Evolutionary conservation across 1,140 invertebrate genomes (phyloP), one percentile per base, ranked within the genome.

Genomic region (Apis cerana): DNA sequence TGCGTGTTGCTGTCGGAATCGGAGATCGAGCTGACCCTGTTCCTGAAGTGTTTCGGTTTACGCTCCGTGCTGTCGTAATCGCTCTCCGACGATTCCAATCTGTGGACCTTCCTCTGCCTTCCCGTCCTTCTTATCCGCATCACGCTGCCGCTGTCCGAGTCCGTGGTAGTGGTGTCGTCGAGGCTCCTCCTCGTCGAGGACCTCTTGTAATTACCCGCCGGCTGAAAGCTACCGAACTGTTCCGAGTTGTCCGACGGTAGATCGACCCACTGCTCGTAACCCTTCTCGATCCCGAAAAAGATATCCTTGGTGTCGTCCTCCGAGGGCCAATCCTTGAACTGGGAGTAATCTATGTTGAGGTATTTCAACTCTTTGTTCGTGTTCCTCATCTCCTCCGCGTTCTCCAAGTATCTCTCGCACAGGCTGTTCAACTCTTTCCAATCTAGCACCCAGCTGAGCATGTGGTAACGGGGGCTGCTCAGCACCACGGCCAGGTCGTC

Each of bases 261-360:
- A 12, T 94, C 93, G 4, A 88, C 92, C 92, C 92, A 95, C 15
- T 94, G 93, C 80, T 95, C 95, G 88, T 95, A 95, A 2, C 95
- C 95, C 75, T 95, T 95, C 82, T 96, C 95, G 58, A 96, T 96
- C 0, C 95, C 95, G n/a, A 93, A 92, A 59, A 92, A 93, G 10
- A 90, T 88, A 23, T 94, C 94, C 76, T 89, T 94, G 1, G 86
- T 90, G 62, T 95, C 94, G 33, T 94, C 92, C 0, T 94, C 94
- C 33, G 93, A 94, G 7, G 95, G 95, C 89, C 94, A 95, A 89
- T 95, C 94, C 83, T 95, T 95, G 85, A 96, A 96, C 84, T 95
- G 95, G 54, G 95, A 95, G 85, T 96, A 96, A 90, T 96, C 96
- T 72, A 96, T 95, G 79, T 96, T 96, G 0, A 96, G 89, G 89